Evolutionary conservation across 2,888 invertebrate species (phyloP), one percentile per base, ranked within the genome.

Genomic region (Rotaria magnacalcarata): DNA sequence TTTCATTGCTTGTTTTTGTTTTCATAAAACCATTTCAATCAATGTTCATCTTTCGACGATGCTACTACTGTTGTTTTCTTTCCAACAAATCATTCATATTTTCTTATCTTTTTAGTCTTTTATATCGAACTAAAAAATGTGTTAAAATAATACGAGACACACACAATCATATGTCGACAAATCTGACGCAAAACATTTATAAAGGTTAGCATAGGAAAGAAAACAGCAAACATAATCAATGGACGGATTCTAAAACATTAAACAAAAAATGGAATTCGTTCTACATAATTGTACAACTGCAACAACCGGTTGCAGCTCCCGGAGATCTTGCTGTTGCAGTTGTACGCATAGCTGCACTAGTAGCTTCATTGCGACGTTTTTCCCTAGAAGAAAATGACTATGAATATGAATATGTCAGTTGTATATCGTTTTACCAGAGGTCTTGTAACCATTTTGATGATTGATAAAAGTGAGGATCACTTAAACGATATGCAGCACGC

Each of bases 381-480:
- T 80, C 80, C 67, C 67, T 67, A 67, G 27, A 67, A 14, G 14
- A 67, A 3, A 67, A 67, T 34, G 34, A 67, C 3, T 24, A 19
- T 21, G 5, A 54, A 54, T 54, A 5, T 21, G 24, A 41, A 34
- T 41, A 27, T 41, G 19, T 4, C n/a, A 19, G 3, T 27, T 11
- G 1, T 4, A 16, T 8, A 67, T 27, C 3, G 34, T 67, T 34
- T 16, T 67, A 67, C 80, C 80, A 80, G 4, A 80, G 47, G 47
- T 47, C 47, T 11, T 80, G 80, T 88, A 95, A 93, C 95, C 95
- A 95, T 89, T 94, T 94, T 47, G 95, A 93, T 90, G 95, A 95
- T 90, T 95, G 95, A 91, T 96, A 95, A 91, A 95, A 95, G 88
- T 95, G 93, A 27, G 96, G 96, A 92, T 97, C 96, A 88, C 94